Evolutionary conservation across 1,140 invertebrate species (phyloP), one percentile per base, ranked within the genome.

Genomic region (Hirudo medicinalis): DNA sequence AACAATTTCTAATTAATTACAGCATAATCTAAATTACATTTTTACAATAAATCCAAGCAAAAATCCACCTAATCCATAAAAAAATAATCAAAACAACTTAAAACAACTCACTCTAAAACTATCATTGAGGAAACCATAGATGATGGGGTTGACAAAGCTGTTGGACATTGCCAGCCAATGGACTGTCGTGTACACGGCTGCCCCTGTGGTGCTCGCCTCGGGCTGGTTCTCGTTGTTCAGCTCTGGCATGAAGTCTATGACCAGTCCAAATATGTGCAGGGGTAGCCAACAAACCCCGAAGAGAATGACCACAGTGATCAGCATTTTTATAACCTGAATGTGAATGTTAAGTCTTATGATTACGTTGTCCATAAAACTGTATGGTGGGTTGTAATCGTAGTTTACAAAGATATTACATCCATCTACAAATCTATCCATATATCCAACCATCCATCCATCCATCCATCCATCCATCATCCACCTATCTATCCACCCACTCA

Each of bases 111-210:
- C 73, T 76, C 91, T 85, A 79, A 94, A 92, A 80, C 90, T 91
- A 54, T 88, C 87, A 32, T 90, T 91, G 86, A 92, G 90, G 76
- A 91, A 87, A 77, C 90, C 92, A 80, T 93, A 93, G 6, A 94
- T 87, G 60, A 93, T 86, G 0, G 91, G 91, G 80, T 94, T 93
- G 74, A 92, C 86, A 36, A 90, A 90, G 9, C 89, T 90, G 80
- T 91, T 91, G 2, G 87, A 83, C 82, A 85, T 86, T 53, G 85
- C 84, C 17, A 86, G 76, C 84, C 84, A 86, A 75, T 86, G 83
- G 69, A 81, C 72, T 53, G 36, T 77, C 75, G 67, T 72, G 75
- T 76, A 81, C 22, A 79, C 40, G 72, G 72, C 19, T 36, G 72
- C 15, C 27, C 73, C 55, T 17, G 74, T 36, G 9, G 73, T 69